A percentile compares a stretch with the other conserved stretches of the same genome.
These are phyloP conservation scores for Alexandromys fortis DNA, from an alignment of 2,113 vertebrate species.

Conservation along the genomic window DNA sequence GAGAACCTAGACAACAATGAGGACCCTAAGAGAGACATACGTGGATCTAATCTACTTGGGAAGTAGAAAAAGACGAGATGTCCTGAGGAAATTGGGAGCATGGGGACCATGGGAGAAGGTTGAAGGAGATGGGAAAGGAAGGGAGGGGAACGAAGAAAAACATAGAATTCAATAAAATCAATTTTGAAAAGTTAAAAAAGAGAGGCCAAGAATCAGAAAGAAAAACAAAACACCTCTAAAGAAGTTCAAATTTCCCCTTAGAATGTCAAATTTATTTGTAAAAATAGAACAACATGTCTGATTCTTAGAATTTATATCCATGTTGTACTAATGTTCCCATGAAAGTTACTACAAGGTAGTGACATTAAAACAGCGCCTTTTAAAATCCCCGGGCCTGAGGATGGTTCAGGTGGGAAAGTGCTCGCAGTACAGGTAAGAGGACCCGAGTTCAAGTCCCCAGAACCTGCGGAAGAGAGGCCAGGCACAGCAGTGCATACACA, in stretches of 20 bases:
- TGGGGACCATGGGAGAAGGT: too few relatives aligned
- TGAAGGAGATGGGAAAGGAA: too few relatives aligned
- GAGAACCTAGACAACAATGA: too few relatives aligned
- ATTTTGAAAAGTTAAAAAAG: too few relatives aligned
- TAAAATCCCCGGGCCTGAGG: neutral
- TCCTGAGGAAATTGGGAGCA: too few relatives aligned
- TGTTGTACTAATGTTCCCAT: neutral
- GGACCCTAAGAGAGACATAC: too few relatives aligned
- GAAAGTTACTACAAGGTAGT: neutral
- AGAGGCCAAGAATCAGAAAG: neutral
- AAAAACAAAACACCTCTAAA: neutral
- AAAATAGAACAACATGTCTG: neutral
- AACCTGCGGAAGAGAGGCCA: neutral
- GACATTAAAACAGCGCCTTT: neutral
- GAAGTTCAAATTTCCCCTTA: neutral
- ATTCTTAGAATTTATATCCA: neutral
- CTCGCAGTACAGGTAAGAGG: neutral
- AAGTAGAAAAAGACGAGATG: too few relatives aligned
- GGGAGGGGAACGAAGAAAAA: too few relatives aligned
- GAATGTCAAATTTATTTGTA: neutral
- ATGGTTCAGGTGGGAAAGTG: neutral
- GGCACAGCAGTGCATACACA: neutral
- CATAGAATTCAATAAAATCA: too few relatives aligned
- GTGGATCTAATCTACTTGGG: too few relatives aligned
- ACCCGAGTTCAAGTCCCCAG: neutral